Evolutionary conservation across 1,140 invertebrate genomes (phyloP).

Genomic region (Globodera rostochiensis): DNA sequence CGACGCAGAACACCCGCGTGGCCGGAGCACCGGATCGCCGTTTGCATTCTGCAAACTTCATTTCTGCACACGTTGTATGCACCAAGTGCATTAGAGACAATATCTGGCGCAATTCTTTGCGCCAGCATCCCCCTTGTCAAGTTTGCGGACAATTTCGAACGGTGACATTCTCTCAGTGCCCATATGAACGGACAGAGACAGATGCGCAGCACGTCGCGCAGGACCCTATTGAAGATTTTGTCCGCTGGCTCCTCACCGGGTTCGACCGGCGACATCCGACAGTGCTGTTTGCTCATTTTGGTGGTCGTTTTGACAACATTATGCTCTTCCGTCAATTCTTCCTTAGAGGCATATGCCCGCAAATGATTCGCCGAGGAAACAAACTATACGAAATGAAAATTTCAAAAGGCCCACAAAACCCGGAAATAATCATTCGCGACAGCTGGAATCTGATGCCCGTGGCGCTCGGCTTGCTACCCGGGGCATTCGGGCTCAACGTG

Average conservation of each 20-base stretch:
- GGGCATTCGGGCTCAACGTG: not conserved
- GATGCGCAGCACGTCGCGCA: not conserved
- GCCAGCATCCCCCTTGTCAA: not conserved
- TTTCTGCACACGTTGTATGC: not conserved
- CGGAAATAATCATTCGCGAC: not conserved
- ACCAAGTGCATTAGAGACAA: constrained; percentile 1
- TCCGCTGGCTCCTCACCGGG: not conserved
- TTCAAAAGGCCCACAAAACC: not conserved
- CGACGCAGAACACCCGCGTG: not conserved
- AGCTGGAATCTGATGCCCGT: constrained; percentile 12
- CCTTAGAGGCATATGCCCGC: not conserved
- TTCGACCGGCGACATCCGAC: not conserved
- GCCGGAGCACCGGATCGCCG: not conserved
- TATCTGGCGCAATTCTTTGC: not conserved
- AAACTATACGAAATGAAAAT: constrained; percentile 4
- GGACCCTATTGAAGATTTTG: not conserved
- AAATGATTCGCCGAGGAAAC: constrained; percentile 5
- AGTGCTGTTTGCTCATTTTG: not conserved
- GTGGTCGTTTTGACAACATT: constrained; percentile 5
- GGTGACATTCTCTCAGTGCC: not conserved
- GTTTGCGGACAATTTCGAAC: not conserved
- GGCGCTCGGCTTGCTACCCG: not conserved
- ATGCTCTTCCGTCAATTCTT: constrained; percentile 5
- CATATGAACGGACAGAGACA: not conserved
- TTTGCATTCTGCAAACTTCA: not conserved